A percentile compares a stretch with the other conserved stretches of the same genome.
phyloP scores from a whole-genome alignment of 2,113 vertebrate genomes.

The Calypte anna region DNA sequence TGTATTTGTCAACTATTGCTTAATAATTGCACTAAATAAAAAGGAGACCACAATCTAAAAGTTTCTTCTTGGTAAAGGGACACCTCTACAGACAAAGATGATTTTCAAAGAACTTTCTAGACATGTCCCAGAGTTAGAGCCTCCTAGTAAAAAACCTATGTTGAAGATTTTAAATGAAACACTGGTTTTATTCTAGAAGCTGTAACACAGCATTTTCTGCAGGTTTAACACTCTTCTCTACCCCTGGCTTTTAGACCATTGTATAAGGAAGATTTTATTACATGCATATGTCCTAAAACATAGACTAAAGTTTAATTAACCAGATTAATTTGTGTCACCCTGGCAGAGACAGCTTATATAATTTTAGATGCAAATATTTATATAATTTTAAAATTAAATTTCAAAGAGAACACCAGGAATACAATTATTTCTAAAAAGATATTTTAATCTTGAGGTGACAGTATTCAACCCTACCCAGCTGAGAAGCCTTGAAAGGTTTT shows the following conservation, averaged over 20 bases:
- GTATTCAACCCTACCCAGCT: background rate
- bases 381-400: conserved; percentile 9
- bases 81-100: background rate
- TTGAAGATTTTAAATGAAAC: background rate
- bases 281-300: background rate
- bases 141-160: background rate
- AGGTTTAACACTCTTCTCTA: background rate
- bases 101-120: background rate
- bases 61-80: background rate
- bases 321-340: background rate
- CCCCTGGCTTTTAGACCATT: background rate
- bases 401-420: background rate
- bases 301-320: conserved; percentile 54
- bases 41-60: background rate
- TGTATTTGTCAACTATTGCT: background rate
- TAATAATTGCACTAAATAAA: background rate
- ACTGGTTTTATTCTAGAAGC: background rate
- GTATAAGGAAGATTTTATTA: background rate
- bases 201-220: background rate
- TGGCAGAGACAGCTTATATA: background rate
- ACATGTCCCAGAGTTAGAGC: background rate
- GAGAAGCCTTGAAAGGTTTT: background rate
- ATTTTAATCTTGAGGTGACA: background rate
- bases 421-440: background rate
- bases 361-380: conserved; percentile 1